Percentiles rank a stretch among this genome's conserved stretches.
phyloP scores from a whole-genome alignment of 1,140 invertebrate species.

The Ephestia elutella region DNA sequence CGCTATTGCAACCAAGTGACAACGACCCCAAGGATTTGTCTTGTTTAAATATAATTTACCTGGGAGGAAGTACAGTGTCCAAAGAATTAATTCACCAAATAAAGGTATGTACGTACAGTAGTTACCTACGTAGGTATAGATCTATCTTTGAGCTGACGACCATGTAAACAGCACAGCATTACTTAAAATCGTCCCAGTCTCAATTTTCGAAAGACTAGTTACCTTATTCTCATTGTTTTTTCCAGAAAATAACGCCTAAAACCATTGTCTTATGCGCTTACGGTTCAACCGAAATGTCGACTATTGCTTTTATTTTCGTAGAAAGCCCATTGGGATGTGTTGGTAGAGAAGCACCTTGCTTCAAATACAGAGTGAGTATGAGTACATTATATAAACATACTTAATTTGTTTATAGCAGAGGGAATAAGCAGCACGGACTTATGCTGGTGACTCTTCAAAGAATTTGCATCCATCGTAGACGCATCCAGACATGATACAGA shows the following conservation, averaged over 20 bases:
- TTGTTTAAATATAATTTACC: conserved; percentile 25
- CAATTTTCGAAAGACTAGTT: not conserved
- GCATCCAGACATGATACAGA: no score
- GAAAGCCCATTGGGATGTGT: not conserved
- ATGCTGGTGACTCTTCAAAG: no score
- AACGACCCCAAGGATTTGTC: conserved; percentile 29
- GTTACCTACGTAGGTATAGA: no score
- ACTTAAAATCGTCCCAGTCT: no score
- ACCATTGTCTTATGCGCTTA: not conserved
- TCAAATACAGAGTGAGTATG: not conserved
- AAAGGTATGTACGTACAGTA: conserved; percentile 11
- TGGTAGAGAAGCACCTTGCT: not conserved
- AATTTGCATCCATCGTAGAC: no score
- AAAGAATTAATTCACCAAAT: conserved; percentile 18
- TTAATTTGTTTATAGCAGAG: no score
- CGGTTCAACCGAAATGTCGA: not conserved
- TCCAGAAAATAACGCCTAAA: not conserved
- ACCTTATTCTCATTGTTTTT: not conserved
- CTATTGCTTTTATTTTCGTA: not conserved
- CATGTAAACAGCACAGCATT: no score
- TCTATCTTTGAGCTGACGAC: not conserved
- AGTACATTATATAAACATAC: no score
- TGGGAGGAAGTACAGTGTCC: conserved; percentile 39
- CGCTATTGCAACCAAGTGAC: conserved; percentile 20
- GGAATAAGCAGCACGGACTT: no score